Conservation (phyloP, 1,140 invertebrate genomes). For the Akabosia matsudoensis region DNA sequence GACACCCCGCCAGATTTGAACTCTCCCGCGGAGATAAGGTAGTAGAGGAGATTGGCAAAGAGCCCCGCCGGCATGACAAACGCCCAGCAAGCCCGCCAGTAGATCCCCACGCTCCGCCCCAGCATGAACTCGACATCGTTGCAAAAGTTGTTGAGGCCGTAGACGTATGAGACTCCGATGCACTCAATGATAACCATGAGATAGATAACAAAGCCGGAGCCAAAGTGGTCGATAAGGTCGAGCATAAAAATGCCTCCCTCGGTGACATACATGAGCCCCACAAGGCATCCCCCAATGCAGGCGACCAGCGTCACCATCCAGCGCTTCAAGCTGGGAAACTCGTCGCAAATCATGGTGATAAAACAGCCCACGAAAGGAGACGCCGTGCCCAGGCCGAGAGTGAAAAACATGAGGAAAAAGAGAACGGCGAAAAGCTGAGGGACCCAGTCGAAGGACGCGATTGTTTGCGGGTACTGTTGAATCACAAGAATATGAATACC, state of each 20-base stretch:
- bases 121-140: conserved; percentile 76
- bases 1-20: neutral
- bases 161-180: conserved; percentile 68
- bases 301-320: conserved; percentile 60
- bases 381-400: conserved; percentile 60
- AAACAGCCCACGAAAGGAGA: conserved; percentile 64
- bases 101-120: neutral
- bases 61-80: conserved; percentile 49
- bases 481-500: too few species aligned
- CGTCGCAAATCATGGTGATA: conserved; percentile 66
- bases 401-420: conserved; percentile 86
- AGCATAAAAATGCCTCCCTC: neutral
- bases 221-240: conserved; percentile 56
- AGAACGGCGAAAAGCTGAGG: conserved; percentile 78
- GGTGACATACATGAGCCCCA: conserved; percentile 71
- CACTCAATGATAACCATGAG: conserved; percentile 70
- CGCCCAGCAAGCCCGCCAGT: neutral
- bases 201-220: conserved; percentile 75
- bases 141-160: conserved; percentile 67
- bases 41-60: conserved; percentile 35
- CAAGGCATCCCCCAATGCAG: conserved; percentile 62
- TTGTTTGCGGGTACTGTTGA: conserved; percentile 81
- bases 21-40: neutral
- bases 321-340: conserved; percentile 61
- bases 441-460: conserved; percentile 69